These are phyloP conservation scores for Tetragnatha montana DNA, from an alignment of 2,888 invertebrate species.

Conservation along the genomic window DNA sequence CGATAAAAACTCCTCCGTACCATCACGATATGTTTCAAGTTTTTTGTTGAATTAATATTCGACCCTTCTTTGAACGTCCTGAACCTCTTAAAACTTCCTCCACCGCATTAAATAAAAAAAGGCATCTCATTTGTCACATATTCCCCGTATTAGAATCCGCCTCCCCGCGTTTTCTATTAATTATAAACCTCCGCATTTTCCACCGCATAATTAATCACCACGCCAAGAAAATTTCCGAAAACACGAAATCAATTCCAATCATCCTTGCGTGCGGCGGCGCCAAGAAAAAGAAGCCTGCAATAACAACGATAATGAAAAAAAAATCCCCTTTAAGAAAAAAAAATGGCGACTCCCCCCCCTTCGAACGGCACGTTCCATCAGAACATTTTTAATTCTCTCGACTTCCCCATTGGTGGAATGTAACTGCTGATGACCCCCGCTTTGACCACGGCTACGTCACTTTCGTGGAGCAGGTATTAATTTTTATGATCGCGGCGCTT, in stretches of 20 bases:
- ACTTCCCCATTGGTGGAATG: conserved; percentile 9
- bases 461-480: conserved; percentile 51
- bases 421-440: conserved; percentile 33
- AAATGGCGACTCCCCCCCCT: conserved; percentile 59
- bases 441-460: conserved; percentile 59
- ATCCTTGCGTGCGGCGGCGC: conserved; percentile 3
- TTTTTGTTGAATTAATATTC: too few species aligned
- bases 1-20: too few species aligned
- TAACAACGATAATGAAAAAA: background rate
- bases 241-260: background rate
- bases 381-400: conserved; percentile 41
- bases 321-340: background rate
- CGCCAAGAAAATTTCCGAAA: background rate
- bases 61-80: too few species aligned
- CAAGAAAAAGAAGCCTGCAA: background rate
- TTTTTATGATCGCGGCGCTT: conserved; percentile 52
- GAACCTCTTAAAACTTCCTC: too few species aligned
- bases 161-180: background rate
- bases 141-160: background rate
- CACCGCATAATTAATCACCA: background rate
- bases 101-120: background rate
- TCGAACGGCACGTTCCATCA: conserved; percentile 44
- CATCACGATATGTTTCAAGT: too few species aligned
- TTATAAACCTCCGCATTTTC: background rate
- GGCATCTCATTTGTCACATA: background rate